Base-by-base conservation (phyloP, 2,113 vertebrate species). In the Gymnarchus niloticus region DNA sequence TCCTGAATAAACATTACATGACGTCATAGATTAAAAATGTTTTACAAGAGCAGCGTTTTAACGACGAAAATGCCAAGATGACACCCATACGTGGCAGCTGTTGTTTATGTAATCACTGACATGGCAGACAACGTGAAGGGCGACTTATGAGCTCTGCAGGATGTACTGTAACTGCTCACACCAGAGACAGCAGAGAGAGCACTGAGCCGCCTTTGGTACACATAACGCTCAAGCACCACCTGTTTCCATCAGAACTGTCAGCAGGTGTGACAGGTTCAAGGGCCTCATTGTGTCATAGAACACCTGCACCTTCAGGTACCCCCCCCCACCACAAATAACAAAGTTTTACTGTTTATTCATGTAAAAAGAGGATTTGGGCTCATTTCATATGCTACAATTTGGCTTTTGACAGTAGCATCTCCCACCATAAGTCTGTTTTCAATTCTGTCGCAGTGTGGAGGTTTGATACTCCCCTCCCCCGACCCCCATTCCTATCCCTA, bases 201-300 rank as follows among this genome's bases (percentile, higher is more conserved):
- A 8, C 17, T 25, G n/a, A 28, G 51, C 80, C 80, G 3, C 80
- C 80, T 41, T 82, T 17, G 28, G 12, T 41, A 54, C 80, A 56
- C n/a, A 37, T 14, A 4, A 28, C 1, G 2, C 1, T 51, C 33
- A 28, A 28, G 65, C 14, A 33, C 51, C 84, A 85, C 51, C 84
- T 85, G 84, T 28, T 21, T 54, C 33, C n/a, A 56, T 41, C 33
- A 14, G 17, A 46, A 2, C n/a, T 28, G 3, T 23, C 25, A 37
- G 19, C 51, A 77, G 84, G n/a, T 46, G 65, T 1, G 37, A 44
- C 12, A n/a, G 12, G 23, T 85, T 85, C 73, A 48, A 85, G 37
- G n/a, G 84, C 73, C 49, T 51, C 28, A 37, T 73, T 84, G 83
- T 85, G 69, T 56, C 73, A 56, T 33, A 28, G 48, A 5, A 44